Base-by-base conservation (phyloP, 2,888 invertebrate genomes). In the Catocala sponsa region DNA sequence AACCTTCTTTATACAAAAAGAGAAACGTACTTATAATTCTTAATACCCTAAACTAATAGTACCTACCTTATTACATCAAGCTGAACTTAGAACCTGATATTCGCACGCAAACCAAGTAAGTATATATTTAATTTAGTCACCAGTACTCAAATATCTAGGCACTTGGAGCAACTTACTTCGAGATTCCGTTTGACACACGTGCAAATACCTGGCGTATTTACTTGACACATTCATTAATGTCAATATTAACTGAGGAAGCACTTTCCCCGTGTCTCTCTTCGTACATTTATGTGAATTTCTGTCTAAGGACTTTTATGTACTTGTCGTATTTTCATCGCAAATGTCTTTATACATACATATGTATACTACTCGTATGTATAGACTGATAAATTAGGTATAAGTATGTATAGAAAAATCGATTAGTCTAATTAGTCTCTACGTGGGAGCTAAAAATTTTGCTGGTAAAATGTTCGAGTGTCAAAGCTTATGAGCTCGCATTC, bases 151-250 rank as follows among this genome's bases (percentile, higher is more conserved):
- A 70, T 59, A 55, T 65, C 63, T 25, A 25, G 25, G 25, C 74
- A 74, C 77, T 72, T 64, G 68, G 68, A 70, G 72, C 75, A 76
- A 75, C 77, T 69, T 68, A 66, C 25, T 25, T 25, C 25, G 25
- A 66, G 57, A 76, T 78, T 76, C 76, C 68, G 68, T 78, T 76
- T 78, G 75, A 73, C 74, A 72, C 63, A 25, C 55, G 57, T 63
- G 59, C 49, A 54, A 54, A 38, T 54, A 43, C 43, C 11, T 38
- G 12, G 6, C 7, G 65, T 80, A 76, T 85, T 83, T 83, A 74
- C 77, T 65, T 72, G 70, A 70, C 76, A 75, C 75, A 72, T 80
- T 81, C 79, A 82, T 82, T 81, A 75, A 76, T 72, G 81, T 83
- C 81, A 84, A 84, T 82, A 83, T 83, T 82, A 79, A 74, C 73